These are phyloP conservation scores for Ctenicera cuprea DNA, from an alignment of 2,888 invertebrate genomes.

Conservation along the genomic window DNA sequence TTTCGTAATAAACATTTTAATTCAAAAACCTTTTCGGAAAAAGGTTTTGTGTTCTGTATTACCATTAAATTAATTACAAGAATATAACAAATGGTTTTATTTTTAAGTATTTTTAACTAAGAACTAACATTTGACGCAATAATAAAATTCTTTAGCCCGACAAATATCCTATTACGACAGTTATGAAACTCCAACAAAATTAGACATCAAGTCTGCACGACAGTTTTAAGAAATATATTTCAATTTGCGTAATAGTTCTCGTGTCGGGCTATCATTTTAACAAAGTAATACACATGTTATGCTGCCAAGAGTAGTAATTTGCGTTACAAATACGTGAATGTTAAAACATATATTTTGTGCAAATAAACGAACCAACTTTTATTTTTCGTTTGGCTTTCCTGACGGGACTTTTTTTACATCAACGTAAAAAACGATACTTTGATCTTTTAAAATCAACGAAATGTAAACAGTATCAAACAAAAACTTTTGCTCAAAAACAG, in stretches of 20 bases:
- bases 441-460: not conserved
- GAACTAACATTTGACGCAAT: too few species aligned
- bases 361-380: not conserved
- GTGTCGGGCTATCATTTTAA: slow-evolving; percentile 7
- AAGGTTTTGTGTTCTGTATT: too few species aligned
- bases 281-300: not conserved
- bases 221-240: not conserved
- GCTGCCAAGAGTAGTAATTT: not conserved
- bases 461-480: not conserved
- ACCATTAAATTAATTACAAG: too few species aligned
- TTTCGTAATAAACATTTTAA: too few species aligned
- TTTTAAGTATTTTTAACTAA: too few species aligned
- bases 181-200: not conserved
- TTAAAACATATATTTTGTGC: not conserved
- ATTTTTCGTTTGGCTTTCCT: not conserved
- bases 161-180: too few species aligned
- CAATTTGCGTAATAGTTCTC: not conserved
- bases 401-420: not conserved
- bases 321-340: not conserved
- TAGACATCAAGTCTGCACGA: not conserved
- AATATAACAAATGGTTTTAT: too few species aligned
- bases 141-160: too few species aligned
- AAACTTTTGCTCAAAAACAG: not conserved
- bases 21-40: too few species aligned
- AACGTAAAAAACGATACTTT: not conserved